These are phyloP conservation scores for Aix galericulata DNA, from an alignment of 2,113 vertebrate genomes.

Conservation along the genomic window DNA sequence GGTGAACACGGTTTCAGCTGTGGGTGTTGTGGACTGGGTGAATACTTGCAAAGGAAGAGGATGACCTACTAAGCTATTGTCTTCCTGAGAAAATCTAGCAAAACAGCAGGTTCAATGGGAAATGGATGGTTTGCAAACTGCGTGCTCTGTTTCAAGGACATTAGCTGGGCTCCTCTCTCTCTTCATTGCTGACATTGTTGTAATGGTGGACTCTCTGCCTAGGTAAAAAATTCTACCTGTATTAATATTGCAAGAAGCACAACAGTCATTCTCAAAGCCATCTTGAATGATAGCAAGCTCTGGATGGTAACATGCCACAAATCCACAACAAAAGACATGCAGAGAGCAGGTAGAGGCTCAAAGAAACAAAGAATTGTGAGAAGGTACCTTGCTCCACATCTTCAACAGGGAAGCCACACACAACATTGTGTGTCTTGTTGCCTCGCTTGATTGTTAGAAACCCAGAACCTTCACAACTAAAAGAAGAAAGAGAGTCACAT, in stretches of 20 bases:
- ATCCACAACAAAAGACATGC: background rate
- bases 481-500: background rate
- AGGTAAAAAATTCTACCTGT: background rate
- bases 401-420: background rate
- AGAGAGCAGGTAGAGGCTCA: background rate
- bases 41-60: background rate
- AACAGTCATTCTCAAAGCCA: background rate
- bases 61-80: background rate
- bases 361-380: background rate
- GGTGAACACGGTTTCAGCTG: background rate
- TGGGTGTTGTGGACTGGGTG: background rate
- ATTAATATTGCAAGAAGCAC: background rate
- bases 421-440: constrained; percentile 65
- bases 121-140: background rate
- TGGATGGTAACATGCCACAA: background rate
- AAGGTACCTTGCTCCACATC: background rate
- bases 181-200: background rate
- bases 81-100: background rate
- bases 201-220: background rate
- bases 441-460: constrained; percentile 37
- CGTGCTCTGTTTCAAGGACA: background rate
- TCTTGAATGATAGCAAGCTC: background rate
- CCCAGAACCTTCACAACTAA: constrained; percentile 61
- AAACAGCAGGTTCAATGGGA: background rate
- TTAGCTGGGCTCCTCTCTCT: background rate